Conservation (phyloP, 1,140 invertebrate species). For the Microplitis demolitor region DNA sequence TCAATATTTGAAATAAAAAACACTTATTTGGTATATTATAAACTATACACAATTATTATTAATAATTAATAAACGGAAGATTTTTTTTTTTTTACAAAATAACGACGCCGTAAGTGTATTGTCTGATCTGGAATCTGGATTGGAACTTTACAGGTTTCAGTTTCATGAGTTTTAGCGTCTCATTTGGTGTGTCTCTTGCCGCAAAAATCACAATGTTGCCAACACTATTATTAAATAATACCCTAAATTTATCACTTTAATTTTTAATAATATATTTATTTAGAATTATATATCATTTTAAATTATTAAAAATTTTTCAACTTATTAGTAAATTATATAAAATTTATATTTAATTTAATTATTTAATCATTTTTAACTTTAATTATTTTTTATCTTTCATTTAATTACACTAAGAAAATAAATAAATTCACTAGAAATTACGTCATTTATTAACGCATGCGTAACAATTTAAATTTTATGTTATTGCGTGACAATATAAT, state of each 20-base stretch:
- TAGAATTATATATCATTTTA: not conserved
- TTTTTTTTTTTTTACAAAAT: not conserved
- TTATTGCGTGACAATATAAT: not conserved
- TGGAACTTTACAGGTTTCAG: too few relatives aligned
- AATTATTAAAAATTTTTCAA: not conserved
- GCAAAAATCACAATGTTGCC: conserved; percentile 36
- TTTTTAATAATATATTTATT: not conserved
- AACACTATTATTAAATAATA: not conserved
- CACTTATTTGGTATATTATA: too few relatives aligned
- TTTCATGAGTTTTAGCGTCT: conserved; percentile 17
- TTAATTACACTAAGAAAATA: not conserved
- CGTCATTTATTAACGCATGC: not conserved
- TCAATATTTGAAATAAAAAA: too few relatives aligned
- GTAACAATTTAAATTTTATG: not conserved
- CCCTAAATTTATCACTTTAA: not conserved
- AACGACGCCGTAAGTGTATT: not conserved
- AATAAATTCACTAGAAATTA: not conserved
- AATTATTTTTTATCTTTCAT: not conserved
- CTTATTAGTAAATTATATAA: not conserved
- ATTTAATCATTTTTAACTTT: not conserved
- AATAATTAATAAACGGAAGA: not conserved
- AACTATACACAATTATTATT: too few relatives aligned
- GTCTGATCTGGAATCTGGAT: not conserved
- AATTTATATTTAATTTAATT: not conserved
- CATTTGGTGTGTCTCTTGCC: conserved; percentile 33